These are phyloP conservation scores for Aphodius granarius DNA, from an alignment of 2,888 invertebrate species.

Conservation along the genomic window DNA sequence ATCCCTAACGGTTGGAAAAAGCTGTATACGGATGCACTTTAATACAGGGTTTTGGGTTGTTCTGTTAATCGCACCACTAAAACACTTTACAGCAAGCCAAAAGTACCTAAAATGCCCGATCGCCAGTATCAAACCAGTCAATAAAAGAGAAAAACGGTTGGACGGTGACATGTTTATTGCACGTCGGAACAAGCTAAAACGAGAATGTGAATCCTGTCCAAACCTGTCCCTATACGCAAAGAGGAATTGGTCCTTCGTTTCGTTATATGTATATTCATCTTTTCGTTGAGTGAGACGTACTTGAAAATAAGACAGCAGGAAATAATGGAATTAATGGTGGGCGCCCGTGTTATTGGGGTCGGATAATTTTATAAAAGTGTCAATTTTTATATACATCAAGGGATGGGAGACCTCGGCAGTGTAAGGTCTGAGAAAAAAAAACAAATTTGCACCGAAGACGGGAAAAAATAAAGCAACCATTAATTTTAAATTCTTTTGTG, in stretches of 20 bases:
- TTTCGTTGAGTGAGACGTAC: neutral
- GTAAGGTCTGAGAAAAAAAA: slow-evolving; percentile 5
- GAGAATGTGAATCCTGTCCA: neutral
- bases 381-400: neutral
- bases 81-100: neutral
- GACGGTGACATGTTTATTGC: neutral
- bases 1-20: neutral
- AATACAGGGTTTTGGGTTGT: neutral
- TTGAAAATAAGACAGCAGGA: neutral
- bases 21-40: neutral
- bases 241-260: neutral
- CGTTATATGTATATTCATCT: neutral
- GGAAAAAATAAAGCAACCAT: slow-evolving; percentile 9
- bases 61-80: neutral
- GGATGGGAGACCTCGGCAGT: neutral
- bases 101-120: neutral
- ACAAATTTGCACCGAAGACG: neutral
- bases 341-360: neutral
- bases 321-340: neutral
- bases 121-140: neutral
- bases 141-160: neutral
- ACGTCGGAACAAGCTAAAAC: neutral
- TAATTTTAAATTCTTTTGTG: slow-evolving; percentile 15
- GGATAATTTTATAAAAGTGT: neutral
- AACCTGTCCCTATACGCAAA: neutral